Evolutionary conservation across 2,113 vertebrate species (phyloP).

Genomic region (Capreolus pygargus): DNA sequence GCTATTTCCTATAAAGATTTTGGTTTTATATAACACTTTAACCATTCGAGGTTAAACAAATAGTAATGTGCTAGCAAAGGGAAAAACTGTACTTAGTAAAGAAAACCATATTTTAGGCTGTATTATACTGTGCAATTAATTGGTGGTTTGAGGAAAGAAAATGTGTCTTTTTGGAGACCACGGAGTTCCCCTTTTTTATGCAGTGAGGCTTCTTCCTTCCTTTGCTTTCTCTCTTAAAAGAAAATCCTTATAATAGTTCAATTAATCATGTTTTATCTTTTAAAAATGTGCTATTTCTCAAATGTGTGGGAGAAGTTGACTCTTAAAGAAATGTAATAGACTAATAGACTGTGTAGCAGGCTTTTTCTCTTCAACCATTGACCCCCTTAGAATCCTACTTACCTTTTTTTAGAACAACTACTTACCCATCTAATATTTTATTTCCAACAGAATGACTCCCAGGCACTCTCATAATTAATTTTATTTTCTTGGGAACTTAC

Average conservation of each 20-base stretch:
- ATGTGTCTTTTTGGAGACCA: neutral
- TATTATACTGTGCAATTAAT: slow-evolving; percentile 53
- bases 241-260: slow-evolving; percentile 45
- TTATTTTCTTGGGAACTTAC: neutral
- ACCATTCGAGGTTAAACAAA: slow-evolving; percentile 63
- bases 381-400: neutral
- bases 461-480: neutral
- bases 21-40: slow-evolving; percentile 62
- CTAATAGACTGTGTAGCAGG: neutral
- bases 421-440: neutral
- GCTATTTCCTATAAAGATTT: slow-evolving; percentile 50
- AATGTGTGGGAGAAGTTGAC: neutral
- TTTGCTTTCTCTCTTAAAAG: slow-evolving; percentile 5
- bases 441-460: neutral
- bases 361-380: neutral
- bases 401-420: neutral
- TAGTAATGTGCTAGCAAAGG: slow-evolving; percentile 29
- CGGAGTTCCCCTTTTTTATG: slow-evolving; percentile 3
- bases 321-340: neutral
- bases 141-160: slow-evolving; percentile 56
- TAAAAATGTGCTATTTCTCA: slow-evolving; percentile 38
- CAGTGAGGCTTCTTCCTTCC: neutral
- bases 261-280: slow-evolving; percentile 46
- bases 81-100: slow-evolving; percentile 44
- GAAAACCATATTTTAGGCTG: slow-evolving; percentile 43